Base-by-base conservation (phyloP, 2,888 invertebrate species). In the Rhynchonema sp. region DNA sequence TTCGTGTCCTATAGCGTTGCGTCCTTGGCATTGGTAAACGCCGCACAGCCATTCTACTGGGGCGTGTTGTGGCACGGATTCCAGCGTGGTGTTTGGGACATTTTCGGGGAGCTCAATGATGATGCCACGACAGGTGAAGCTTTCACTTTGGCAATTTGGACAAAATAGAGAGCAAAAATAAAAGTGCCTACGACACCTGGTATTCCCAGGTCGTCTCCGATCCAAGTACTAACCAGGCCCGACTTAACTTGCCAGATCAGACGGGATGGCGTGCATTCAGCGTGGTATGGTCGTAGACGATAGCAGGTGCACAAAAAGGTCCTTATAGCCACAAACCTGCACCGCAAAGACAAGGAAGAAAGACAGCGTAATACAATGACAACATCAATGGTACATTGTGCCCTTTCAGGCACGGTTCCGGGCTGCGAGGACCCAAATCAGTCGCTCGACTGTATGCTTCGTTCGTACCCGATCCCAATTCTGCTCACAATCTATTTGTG, bases 1-100 rank as follows among this genome's bases (percentile, higher is more conserved):
- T 49, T 49, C 23, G 49, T 23, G 20, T 49, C 49, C n/a, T 49
- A 49, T n/a, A 49, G 20, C 9, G 49, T 49, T 13, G 49, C 49
- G 20, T 49, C 49, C 49, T 20, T 49, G 49, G 49, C 49, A n/a
- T n/a, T 49, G 49, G 49, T 49, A 3, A 17, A 49, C n/a, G 49
- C 49, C 20, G 9, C n/a, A n/a, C 49, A n/a, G 3, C 9, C 13
- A 3, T 49, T 49, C 49, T 20, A n/a, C 6, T 61, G 20, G 30
- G 62, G 54, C 22, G 69, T 75, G 30, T 64, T 75, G 17, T 68
- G 68, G 56, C 73, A 74, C 61, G 67, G 76, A 54, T 61, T 75
- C 27, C 73, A 73, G 62, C 72, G 69, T 55, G 75, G 75, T 1
- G 75, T 74, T 65, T 76, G 75, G 75, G 73, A 74, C 64, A 67